Percentiles rank a stretch among this genome's conserved stretches.
Evolutionary conservation across 2,888 invertebrate genomes (phyloP).

Genomic region (Nematopogon swammerdamellus): DNA sequence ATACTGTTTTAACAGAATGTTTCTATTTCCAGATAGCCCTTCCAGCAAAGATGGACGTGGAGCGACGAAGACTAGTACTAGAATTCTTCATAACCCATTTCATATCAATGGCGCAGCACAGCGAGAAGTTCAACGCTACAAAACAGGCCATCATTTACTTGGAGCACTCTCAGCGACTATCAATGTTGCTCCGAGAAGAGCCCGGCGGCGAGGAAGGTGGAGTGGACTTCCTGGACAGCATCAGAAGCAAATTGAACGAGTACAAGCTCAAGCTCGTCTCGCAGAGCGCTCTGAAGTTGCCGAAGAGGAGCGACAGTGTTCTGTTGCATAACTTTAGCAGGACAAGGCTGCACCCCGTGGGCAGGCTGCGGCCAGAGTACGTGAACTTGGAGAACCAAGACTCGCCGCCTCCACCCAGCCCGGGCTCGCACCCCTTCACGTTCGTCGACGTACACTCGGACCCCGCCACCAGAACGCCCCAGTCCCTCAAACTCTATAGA

Average conservation of each 20-base stretch:
- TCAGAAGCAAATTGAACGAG: conserved; percentile 49
- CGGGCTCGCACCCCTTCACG: conserved; percentile 27
- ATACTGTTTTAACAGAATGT: too few relatives aligned
- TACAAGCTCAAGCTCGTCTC: conserved; percentile 40
- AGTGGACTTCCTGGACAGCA: conserved; percentile 48
- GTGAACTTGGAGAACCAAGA: conserved; percentile 30
- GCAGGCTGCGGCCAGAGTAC: conserved; percentile 29
- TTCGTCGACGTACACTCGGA: conserved; percentile 35
- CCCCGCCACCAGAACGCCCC: conserved; percentile 1
- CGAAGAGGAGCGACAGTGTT: conserved; percentile 30
- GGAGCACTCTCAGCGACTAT: conserved; percentile 66
- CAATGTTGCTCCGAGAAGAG: conserved; percentile 58
- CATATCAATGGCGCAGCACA: conserved; percentile 64
- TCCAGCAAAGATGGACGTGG: conserved; percentile 49
- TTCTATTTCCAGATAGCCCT: conserved; percentile 42
- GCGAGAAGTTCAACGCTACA: conserved; percentile 58
- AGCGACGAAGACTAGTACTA: conserved; percentile 60
- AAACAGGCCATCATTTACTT: conserved; percentile 65
- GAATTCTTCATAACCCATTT: conserved; percentile 72
- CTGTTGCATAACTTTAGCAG: conserved; percentile 17
- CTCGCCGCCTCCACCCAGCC: conserved; percentile 26
- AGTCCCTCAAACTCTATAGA: conserved; percentile 21
- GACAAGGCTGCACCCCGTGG: conserved; percentile 17
- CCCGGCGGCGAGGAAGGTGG: conserved; percentile 53
- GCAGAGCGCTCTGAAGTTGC: conserved; percentile 36